A percentile compares a stretch with the other conserved stretches of the same genome.
Evolutionary conservation across 2,113 vertebrate genomes (phyloP).

Genomic region (Megaleporinus macrocephalus): DNA sequence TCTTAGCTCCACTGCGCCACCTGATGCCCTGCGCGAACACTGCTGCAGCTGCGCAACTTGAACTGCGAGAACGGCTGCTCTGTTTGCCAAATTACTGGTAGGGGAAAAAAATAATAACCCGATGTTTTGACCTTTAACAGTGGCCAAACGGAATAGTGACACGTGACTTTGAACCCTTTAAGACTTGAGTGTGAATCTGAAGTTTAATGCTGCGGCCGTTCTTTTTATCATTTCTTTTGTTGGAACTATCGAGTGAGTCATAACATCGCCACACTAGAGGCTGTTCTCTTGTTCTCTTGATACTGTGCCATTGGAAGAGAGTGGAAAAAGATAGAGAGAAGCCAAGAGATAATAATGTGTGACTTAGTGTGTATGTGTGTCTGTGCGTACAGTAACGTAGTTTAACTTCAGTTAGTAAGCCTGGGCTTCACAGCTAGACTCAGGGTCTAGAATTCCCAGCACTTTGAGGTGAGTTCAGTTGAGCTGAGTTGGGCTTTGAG

Average conservation of each 20-base stretch:
- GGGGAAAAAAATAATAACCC: background rate
- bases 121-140: slow-evolving; percentile 37
- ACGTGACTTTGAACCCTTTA: slow-evolving; percentile 44
- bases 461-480: slow-evolving; percentile 28
- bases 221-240: slow-evolving; percentile 8
- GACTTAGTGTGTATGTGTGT: slow-evolving; percentile 27
- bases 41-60: slow-evolving; percentile 12
- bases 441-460: slow-evolving; percentile 7
- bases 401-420: slow-evolving; percentile 5
- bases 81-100: slow-evolving; percentile 42
- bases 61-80: slow-evolving; percentile 24
- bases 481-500: slow-evolving; percentile 23
- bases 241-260: background rate
- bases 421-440: slow-evolving; percentile 36
- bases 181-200: slow-evolving; percentile 26
- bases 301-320: slow-evolving; percentile 37
- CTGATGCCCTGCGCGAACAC: slow-evolving; percentile 20
- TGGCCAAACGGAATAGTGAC: slow-evolving; percentile 47
- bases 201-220: slow-evolving; percentile 19
- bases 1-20: slow-evolving; percentile 20
- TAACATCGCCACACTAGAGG: slow-evolving; percentile 22
- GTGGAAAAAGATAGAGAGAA: slow-evolving; percentile 17
- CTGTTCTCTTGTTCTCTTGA: slow-evolving; percentile 41
- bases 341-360: slow-evolving; percentile 15
- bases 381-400: slow-evolving; percentile 17